Evolutionary conservation across 1,140 invertebrate genomes (phyloP).

Genomic region (Coelopa frigida): DNA sequence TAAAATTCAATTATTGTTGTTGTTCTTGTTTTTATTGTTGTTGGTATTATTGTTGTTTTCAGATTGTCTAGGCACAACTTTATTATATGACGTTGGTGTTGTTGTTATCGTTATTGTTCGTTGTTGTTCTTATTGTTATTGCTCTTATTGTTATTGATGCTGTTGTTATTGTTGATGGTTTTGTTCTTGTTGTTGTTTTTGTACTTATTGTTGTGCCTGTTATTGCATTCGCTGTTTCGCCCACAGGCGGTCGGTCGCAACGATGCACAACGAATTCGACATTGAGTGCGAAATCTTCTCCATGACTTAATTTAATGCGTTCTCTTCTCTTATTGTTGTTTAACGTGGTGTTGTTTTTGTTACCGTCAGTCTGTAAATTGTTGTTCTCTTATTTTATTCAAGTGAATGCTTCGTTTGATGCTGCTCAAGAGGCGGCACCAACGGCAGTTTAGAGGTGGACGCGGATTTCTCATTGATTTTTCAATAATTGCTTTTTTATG

Average conservation of each 20-base stretch:
- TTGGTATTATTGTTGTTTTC: background rate
- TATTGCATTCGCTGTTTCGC: background rate
- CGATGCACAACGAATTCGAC: background rate
- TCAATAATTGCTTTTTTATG: too few relatives aligned
- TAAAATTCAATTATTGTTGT: conserved; percentile 22
- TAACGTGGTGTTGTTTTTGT: background rate
- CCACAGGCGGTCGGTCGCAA: background rate
- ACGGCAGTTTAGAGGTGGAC: too few relatives aligned
- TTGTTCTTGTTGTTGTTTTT: too few relatives aligned
- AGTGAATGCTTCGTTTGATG: background rate
- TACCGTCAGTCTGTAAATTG: background rate
- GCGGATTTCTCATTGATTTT: too few relatives aligned
- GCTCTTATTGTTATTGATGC: too few relatives aligned
- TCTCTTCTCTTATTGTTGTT: background rate
- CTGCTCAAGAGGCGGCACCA: too few relatives aligned
- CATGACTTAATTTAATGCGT: background rate
- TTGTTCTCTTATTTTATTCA: background rate
- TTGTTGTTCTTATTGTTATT: background rate
- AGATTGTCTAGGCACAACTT: background rate
- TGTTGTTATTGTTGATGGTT: too few relatives aligned
- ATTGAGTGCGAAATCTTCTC: background rate
- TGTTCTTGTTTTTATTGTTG: background rate
- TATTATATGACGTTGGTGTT: background rate
- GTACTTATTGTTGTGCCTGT: background rate
- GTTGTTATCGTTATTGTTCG: background rate